Base-by-base conservation (phyloP, 2,888 invertebrate species). In the Alcis repandata region DNA sequence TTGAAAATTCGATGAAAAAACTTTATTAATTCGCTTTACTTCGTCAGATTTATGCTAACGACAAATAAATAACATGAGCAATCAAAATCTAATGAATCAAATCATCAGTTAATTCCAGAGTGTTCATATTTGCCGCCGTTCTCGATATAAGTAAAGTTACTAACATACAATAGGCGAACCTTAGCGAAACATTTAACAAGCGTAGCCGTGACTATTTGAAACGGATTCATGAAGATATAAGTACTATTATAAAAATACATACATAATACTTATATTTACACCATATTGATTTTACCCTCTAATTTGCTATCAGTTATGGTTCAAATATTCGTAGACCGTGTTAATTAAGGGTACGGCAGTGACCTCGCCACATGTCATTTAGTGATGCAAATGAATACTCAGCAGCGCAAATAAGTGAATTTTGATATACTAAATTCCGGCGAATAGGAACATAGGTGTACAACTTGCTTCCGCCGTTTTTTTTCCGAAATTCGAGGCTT, bases 131-230 rank as follows among this genome's bases (percentile, higher is more conserved):
- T 17, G 4, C 13, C 7, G 11, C 38, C 3, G 4, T 40, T 40
- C n/a, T 40, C 15, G n/a, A 40, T 40, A 40, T 15, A 3, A n/a
- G 6, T 6, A 40, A 4, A n/a, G 2, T 27, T 27, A 27, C 27
- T 6, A 27, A 6, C n/a, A n/a, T 27, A 27, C 3, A 27, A 38
- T 13, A 40, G 41, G 41, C 41, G 19, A 2, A 68, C 69, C 70
- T 65, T 69, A 71, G 69, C 70, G 63, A 71, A 72, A 71, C 59
- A 59, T 65, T 63, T 48, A 72, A 71, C 51, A 61, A 57, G 64
- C 64, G 56, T 65, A 70, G 63, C 49, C 22, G 70, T 72, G 76
- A 70, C 64, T 58, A 59, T 59, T 69, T 57, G 51, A 67, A 49
- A 51, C 56, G 36, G 57, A 60, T 59, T 63, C 17, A 62, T 53